Evolutionary conservation across 2,797 vertebrate genomes (phyloP).

Genomic region (Crenuchus spilurus): DNA sequence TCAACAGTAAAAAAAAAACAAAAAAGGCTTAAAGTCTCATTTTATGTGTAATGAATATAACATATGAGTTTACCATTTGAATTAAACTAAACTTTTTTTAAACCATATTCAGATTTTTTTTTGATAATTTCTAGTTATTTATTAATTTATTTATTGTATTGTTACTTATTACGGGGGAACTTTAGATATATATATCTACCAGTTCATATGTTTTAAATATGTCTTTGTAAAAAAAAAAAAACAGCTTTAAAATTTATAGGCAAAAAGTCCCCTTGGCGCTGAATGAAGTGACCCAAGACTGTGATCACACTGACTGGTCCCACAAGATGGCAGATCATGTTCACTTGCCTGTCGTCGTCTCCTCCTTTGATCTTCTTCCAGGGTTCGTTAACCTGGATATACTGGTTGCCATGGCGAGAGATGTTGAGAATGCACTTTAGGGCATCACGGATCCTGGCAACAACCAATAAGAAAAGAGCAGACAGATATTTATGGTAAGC

Average conservation of each 20-base stretch:
- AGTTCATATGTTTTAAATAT: no score
- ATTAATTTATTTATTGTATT: not conserved
- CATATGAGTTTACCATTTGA: no score
- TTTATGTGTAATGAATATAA: no score
- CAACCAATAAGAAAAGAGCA: slow-evolving; percentile 8
- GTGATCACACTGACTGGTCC: not conserved
- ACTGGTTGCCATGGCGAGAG: slow-evolving; percentile 95
- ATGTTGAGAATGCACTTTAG: slow-evolving; percentile 91
- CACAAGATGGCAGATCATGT: not conserved
- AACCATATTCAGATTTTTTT: no score
- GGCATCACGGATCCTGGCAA: slow-evolving; percentile 88
- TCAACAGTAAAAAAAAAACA: no score
- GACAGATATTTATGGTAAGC: slow-evolving; percentile 21
- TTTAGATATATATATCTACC: no score
- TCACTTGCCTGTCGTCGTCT: slow-evolving; percentile 80
- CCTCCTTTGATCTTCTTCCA: slow-evolving; percentile 94
- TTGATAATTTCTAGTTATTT: not conserved
- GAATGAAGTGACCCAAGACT: not conserved
- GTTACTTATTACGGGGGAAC: not conserved
- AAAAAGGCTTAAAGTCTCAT: no score
- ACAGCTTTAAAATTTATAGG: not conserved
- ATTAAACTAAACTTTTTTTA: no score
- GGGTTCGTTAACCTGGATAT: slow-evolving; percentile 95
- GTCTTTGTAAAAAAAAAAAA: no score
- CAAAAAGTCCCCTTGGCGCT: not conserved